Evolutionary conservation across 2,797 vertebrate species (phyloP), one percentile per base, ranked within the genome.

Genomic region (Carcharodon carcharias): DNA sequence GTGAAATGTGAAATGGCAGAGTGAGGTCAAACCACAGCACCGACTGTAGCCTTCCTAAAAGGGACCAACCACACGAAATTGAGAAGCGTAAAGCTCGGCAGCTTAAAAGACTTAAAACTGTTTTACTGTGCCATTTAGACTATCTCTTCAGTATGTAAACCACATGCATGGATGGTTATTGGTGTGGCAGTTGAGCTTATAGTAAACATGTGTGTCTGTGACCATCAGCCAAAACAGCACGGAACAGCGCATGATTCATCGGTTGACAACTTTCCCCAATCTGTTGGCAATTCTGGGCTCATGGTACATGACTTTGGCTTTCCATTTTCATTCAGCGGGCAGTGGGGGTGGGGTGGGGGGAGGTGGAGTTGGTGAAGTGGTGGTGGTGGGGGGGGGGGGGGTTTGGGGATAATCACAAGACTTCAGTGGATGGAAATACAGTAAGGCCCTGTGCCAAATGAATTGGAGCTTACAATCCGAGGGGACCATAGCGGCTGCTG

Each of bases 1-100:
- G 97, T 99, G 98, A 99, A 56, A 31, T 99, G 97, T 99, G 98
- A 99, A 56, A 54, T 31, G 69, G 4, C 35, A 7, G 67, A 73
- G 45, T 54, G 94, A 95, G 69, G 12, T 77, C 56, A 7, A 31
- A 77, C 69, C 16, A 56, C 21, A 7, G 50, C 94, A 95, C 31
- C 31, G 16, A 80, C 73, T 80, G 23, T 58, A 28, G 94, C 94
- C 94, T 95, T 95, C 50, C 23, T 16, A 77, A 45, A 67, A 77
- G 69, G 94, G 94, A 95, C 69, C 45, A 77, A 77, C 69, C 94
- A 58, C 31, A 95, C 1, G 35, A 31, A 77, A 95, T 77, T 77
- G 50, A 50, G 35, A 58, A 95, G 50, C 50, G 3, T 35, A 95
- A 77, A 40, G 94, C 94, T 93, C n/a, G 50, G 94, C 65, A 95